Conservation (phyloP, 2,113 vertebrate genomes). For the Eudyptes chrysolophus region DNA sequence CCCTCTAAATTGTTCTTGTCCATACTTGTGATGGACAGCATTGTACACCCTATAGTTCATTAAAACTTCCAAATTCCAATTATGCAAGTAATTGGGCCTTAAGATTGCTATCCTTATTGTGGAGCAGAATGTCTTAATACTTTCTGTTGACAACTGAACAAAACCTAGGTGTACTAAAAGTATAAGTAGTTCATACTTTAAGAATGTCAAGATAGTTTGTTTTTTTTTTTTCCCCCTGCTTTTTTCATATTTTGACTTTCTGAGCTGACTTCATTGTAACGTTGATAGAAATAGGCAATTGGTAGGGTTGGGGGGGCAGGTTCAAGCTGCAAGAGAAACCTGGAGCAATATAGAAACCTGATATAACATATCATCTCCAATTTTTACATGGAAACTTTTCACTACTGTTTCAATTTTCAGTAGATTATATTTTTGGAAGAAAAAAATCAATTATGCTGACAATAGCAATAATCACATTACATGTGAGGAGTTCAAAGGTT, state of each 20-base stretch:
- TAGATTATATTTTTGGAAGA: not conserved
- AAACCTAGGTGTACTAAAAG: not conserved
- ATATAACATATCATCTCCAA: not conserved
- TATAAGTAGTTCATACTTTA: not conserved
- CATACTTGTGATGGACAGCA: not conserved
- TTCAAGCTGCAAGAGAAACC: not conserved
- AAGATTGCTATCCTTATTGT: not conserved
- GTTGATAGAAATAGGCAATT: not conserved
- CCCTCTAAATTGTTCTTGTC: not conserved
- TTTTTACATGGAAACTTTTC: not conserved
- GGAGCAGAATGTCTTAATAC: not conserved
- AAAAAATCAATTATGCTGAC: not conserved
- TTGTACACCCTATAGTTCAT: not conserved
- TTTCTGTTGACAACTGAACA: not conserved
- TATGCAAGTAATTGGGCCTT: not conserved
- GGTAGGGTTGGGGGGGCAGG: rapidly evolving
- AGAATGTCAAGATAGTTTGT: not conserved
- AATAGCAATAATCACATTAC: not conserved
- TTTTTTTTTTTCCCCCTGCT: not conserved
- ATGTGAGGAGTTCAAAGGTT: not conserved
- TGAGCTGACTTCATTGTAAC: not conserved
- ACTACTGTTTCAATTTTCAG: not conserved
- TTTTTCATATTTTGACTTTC: not conserved
- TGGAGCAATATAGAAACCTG: not conserved
- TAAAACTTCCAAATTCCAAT: not conserved